Evolutionary conservation across 2,797 vertebrate species (phyloP), one percentile per base, ranked within the genome.

Genomic region (Lagodon rhomboides): DNA sequence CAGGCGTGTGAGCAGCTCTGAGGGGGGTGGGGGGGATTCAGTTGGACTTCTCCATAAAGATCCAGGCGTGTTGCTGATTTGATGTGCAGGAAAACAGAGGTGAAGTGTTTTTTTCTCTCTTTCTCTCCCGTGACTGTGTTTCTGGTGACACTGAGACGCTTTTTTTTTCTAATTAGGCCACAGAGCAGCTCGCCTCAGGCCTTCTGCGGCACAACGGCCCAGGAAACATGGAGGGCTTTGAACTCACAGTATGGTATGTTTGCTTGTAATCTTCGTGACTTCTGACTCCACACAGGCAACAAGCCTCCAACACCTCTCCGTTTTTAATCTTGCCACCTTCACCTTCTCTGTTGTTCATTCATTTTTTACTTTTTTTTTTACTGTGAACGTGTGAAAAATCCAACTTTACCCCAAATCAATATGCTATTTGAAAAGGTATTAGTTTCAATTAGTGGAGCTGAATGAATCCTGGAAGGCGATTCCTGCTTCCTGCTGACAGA

Each of bases 381-480:
- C 75, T 46, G 73, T 75, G 61, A 17, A 61, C 56, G 30, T 85
- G 68, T 90, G 46, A 86, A 89, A 90, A 87, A 83, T 63, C 23
- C 68, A 59, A 47, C 74, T 65, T 83, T 84, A 1, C 58, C 67
- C 38, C 50, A 41, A 88, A 92, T 93, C 92, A 88, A 93, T 92
- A 91, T 74, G 82, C 77, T 68, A 87, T 92, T 91, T 85, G 66
- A 80, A 86, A 34, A 89, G 65, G 87, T 85, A 91, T 91, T 86
- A 86, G 79, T 82, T 90, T 91, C 86, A 93, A 93, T 93, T 93
- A 91, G 87, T 73, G 62, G 70, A 83, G 83, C 70, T 65, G 80
- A 90, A 87, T 77, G 73, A 85, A 85, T 89, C 71, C 78, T 71
- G 55, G 85, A 74, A 90, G 68, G 79, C 68, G 74, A 77, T 85